Evolutionary conservation across 1,140 invertebrate species (phyloP), one percentile per base, ranked within the genome.

Genomic region (Diorhabda carinulata): DNA sequence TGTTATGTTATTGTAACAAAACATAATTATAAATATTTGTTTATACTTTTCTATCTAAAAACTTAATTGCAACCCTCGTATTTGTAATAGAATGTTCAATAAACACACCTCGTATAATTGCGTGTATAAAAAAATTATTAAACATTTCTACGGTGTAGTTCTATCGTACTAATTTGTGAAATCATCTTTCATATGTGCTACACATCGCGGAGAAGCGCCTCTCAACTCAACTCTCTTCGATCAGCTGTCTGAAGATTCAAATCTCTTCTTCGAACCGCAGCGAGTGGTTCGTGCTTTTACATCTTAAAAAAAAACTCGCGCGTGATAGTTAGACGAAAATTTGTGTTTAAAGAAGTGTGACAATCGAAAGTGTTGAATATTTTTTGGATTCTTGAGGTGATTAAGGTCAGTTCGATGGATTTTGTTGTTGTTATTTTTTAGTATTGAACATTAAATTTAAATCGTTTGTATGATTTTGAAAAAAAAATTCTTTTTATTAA

Each of bases 311-410:
- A 25, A 25, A 25, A 25, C 25, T 25, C 25, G 25, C 25, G 25
- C 25, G 25, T 25, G 25, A 25, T 25, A 25, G 25, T 25, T 25
- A 25, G 25, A 25, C 25, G 25, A 25, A 25, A 25, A 25, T 25
- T 25, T 25, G 42, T 8, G 47, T 43, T 43, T 58, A 47, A 58
- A 57, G 47, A 45, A 61, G 59, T 68, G 59, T 40, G 57, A 68
- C 47, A 62, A 62, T 68, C 67, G 67, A 61, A 62, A 61, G 61
- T 62, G 60, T 68, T 47, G 45, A 62, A 63, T 43, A n/a, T 62
- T 62, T 47, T 57, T 64, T 52, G 10, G 61, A 68, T 57, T 57
- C 43, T 52, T 56, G 60, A 42, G 67, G 45, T 57, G 5, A 61
- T 43, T 8, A 8, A 63, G 61, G 57, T 64, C 57, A 66, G 69